phyloP scores from a whole-genome alignment of 2,113 vertebrate genomes.

The Ranitomeya imitator region DNA sequence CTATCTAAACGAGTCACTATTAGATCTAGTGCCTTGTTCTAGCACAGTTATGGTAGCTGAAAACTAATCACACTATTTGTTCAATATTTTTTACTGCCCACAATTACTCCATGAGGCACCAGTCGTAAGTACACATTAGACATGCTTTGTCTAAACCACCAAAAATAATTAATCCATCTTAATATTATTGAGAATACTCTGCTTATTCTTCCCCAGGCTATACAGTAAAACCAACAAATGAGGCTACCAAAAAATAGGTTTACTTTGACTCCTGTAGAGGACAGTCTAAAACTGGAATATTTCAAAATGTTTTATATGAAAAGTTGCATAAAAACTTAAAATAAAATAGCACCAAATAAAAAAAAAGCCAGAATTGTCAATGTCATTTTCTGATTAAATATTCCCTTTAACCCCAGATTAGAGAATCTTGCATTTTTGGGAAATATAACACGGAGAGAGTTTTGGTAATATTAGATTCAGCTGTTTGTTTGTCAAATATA shows the following conservation, averaged over 20 bases:
- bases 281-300: neutral
- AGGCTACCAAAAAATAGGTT: neutral
- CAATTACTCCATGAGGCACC: too few relatives aligned
- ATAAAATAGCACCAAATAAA: too few relatives aligned
- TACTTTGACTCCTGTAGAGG: too few relatives aligned
- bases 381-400: neutral
- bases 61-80: too few relatives aligned
- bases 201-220: neutral
- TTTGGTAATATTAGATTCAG: neutral
- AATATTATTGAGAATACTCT: too few relatives aligned
- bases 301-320: neutral
- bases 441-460: neutral
- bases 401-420: neutral
- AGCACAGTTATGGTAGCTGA: too few relatives aligned
- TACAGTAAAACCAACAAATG: neutral
- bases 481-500: conserved; percentile 12
- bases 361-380: neutral
- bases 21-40: too few relatives aligned
- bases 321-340: neutral
- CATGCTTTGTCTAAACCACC: too few relatives aligned
- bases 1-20: too few relatives aligned
- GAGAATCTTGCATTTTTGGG: neutral
- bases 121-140: too few relatives aligned
- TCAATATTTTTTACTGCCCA: too few relatives aligned
- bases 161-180: too few relatives aligned